These are phyloP conservation scores for Agriopis aurantiaria DNA, from an alignment of 2,888 invertebrate genomes.

Conservation along the genomic window DNA sequence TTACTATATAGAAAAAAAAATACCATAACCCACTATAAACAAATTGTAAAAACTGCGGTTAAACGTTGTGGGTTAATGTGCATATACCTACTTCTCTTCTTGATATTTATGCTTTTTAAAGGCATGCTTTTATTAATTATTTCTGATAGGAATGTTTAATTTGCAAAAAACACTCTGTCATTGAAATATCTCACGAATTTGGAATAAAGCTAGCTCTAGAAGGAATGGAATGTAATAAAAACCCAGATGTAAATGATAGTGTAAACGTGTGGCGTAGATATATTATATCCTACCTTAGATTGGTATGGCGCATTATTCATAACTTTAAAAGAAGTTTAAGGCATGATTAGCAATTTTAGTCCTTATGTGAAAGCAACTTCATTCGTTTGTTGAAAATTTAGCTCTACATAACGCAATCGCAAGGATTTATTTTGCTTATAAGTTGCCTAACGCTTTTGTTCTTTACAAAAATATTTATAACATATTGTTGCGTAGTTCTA, in stretches of 20 bases:
- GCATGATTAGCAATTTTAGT: neutral
- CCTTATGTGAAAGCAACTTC: neutral
- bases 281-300: constrained; percentile 29
- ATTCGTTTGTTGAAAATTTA: neutral
- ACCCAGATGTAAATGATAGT: constrained; percentile 51
- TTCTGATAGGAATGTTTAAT: constrained; percentile 9
- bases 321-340: neutral
- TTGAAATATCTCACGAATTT: constrained; percentile 61
- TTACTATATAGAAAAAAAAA: too few species aligned
- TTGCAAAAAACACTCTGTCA: constrained; percentile 33
- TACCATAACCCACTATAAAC: too few species aligned
- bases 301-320: constrained; percentile 12
- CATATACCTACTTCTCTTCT: neutral
- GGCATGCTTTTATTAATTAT: too few species aligned
- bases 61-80: too few species aligned
- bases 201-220: constrained; percentile 57
- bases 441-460: constrained; percentile 12
- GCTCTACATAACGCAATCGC: neutral
- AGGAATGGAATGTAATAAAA: constrained; percentile 56
- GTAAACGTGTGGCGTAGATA: constrained; percentile 29
- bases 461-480: constrained; percentile 35
- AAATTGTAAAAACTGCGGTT: too few species aligned
- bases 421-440: neutral
- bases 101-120: neutral
- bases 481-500: constrained; percentile 9